Evolutionary conservation across 2,797 vertebrate genomes (phyloP), one percentile per base, ranked within the genome.

Genomic region (Nyctalus aviator): DNA sequence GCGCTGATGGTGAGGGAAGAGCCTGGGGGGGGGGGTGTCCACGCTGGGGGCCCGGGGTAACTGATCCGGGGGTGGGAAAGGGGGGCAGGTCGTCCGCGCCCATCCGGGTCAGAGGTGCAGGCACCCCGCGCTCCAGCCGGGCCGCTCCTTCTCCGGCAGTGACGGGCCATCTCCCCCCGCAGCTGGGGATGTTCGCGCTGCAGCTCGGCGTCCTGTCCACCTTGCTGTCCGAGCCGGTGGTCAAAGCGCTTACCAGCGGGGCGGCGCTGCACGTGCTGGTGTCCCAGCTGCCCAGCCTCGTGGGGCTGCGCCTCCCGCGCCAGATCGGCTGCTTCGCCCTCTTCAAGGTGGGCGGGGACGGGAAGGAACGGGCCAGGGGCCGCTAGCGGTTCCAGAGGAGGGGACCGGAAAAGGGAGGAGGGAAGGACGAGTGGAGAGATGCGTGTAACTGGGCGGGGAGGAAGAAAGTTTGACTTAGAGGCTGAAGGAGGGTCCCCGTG

Each of bases 211-310:
- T 99, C 97, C 98, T 99, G 94, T 98, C 99, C 97, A 99, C 99
- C 32, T 99, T 99, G 96, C 94, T 99, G 97, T 99, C 99, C 0
- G 99, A 99, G 95, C 99, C 99, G 8, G 99, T 99, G 78, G 98
- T 99, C 73, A 99, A 99, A 96, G 99, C 99, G 48, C 99, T 99
- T 97, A 99, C 99, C 95, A 99, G 99, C 21, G 99, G 99, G 5
- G 99, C 99, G 6, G 99, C 99, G 64, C 98, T 99, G 96, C 99
- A 99, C 21, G 99, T 99, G 87, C 98, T 99, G 10, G 95, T 99
- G 95, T 99, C 99, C 4, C 99, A 99, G 97, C 98, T 99, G 94
- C 99, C 99, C 94, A 99, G 98, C 98, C 99, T 99, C 97, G 98
- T 99, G 98, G 99, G 99, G 23, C 96, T 99, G 77, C 97, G 98